phyloP scores from a whole-genome alignment of 2,888 invertebrate species.

The Cantharis rufa region DNA sequence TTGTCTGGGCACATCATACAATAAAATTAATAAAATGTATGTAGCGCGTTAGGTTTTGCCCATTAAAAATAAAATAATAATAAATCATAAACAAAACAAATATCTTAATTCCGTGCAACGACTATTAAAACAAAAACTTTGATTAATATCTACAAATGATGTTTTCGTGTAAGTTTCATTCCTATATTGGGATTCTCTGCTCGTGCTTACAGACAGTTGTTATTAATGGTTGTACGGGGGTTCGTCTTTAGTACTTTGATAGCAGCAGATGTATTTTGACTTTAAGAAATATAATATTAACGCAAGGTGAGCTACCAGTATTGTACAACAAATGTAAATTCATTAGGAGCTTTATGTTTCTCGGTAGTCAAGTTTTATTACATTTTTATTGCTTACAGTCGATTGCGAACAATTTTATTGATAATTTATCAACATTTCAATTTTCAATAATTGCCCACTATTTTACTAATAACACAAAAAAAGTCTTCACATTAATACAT shows the following conservation, averaged over 20 bases:
- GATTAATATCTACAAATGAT: conserved; percentile 31
- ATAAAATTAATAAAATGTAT: background rate
- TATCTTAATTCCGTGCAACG: conserved; percentile 25
- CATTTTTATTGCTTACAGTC: background rate
- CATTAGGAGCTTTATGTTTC: background rate
- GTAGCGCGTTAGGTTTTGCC: background rate
- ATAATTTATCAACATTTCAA: background rate
- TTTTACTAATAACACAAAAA: background rate
- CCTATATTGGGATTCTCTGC: conserved; percentile 23
- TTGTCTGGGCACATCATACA: background rate
- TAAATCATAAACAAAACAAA: conserved; percentile 24
- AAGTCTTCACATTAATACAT: background rate
- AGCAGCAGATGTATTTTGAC: conserved; percentile 26
- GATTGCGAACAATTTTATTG: background rate
- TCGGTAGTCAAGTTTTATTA: background rate
- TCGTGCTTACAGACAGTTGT: conserved; percentile 27
- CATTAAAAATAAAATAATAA: background rate
- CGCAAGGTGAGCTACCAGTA: conserved; percentile 6
- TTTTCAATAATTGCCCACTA: background rate
- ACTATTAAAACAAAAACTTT: conserved; percentile 26
- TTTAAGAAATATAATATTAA: conserved; percentile 8
- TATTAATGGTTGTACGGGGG: conserved; percentile 27
- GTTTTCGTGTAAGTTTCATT: conserved; percentile 30
- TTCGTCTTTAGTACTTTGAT: conserved; percentile 23
- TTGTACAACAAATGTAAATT: background rate